phyloP scores from a whole-genome alignment of 1,140 invertebrate genomes.

The Globodera rostochiensis region DNA sequence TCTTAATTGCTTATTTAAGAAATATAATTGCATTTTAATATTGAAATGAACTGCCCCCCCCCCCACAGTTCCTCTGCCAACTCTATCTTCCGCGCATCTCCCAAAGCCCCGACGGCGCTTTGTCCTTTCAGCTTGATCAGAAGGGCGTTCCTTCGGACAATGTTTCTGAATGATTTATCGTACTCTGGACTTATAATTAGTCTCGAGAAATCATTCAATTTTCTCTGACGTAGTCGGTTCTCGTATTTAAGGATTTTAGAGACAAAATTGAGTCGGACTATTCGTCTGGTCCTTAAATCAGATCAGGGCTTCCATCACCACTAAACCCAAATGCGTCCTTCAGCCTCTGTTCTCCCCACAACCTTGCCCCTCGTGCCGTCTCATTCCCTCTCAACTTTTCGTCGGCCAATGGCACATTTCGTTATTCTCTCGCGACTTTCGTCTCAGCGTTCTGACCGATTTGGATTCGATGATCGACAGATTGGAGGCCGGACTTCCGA shows the following conservation, averaged over 20 bases:
- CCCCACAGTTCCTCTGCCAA: background rate
- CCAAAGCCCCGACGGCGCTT: background rate
- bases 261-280: too few relatives aligned
- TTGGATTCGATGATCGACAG: slow-evolving; percentile 1
- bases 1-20: background rate
- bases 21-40: background rate
- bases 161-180: too few relatives aligned
- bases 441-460: background rate
- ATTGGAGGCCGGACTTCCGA: background rate
- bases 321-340: too few relatives aligned
- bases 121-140: background rate
- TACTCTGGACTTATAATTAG: too few relatives aligned
- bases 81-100: background rate
- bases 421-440: background rate
- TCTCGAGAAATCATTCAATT: too few relatives aligned
- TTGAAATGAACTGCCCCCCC: too few relatives aligned
- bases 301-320: too few relatives aligned
- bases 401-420: slow-evolving; percentile 1
- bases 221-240: too few relatives aligned
- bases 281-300: too few relatives aligned
- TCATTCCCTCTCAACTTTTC: background rate
- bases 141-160: too few relatives aligned
- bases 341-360: background rate
- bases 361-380: background rate
- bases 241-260: too few relatives aligned